phyloP scores from a whole-genome alignment of 2,113 vertebrate species.

The Lucifuga dentata region DNA sequence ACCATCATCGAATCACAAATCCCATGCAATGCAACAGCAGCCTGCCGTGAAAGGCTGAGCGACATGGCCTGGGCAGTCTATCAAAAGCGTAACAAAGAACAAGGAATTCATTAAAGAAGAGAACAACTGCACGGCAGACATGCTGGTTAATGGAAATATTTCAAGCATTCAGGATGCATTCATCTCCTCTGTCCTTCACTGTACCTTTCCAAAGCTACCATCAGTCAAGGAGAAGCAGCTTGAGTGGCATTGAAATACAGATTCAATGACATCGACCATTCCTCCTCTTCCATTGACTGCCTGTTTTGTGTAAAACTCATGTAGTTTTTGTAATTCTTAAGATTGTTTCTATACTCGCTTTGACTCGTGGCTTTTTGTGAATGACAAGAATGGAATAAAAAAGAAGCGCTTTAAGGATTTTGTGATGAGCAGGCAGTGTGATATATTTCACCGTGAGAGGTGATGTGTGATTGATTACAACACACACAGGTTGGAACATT shows the following conservation, averaged over 20 bases:
- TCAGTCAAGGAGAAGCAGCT: too few relatives aligned
- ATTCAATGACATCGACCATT: too few relatives aligned
- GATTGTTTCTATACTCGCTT: background rate
- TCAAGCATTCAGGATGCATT: background rate
- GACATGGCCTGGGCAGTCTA: constrained; percentile 32
- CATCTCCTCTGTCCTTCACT: too few relatives aligned
- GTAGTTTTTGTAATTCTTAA: constrained; percentile 14
- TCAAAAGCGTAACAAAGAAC: constrained; percentile 34
- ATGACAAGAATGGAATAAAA: constrained; percentile 17
- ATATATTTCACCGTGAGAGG: constrained; percentile 7
- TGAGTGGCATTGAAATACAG: too few relatives aligned
- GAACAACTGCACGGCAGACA: constrained; percentile 3
- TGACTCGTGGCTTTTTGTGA: background rate
- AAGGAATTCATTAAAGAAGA: constrained; percentile 35
- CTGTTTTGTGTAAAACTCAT: too few relatives aligned
- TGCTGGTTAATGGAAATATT: constrained; percentile 10
- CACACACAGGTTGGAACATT: background rate
- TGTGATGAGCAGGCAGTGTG: background rate
- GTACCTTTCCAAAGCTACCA: background rate
- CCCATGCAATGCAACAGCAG: constrained; percentile 22
- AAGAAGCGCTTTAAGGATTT: constrained; percentile 7
- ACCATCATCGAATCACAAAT: constrained; percentile 36
- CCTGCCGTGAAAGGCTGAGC: constrained; percentile 45
- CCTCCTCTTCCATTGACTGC: too few relatives aligned
- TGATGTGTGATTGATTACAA: constrained; percentile 22